Evolutionary conservation across 2,888 invertebrate genomes (phyloP).

Genomic region (Abrostola tripartita): DNA sequence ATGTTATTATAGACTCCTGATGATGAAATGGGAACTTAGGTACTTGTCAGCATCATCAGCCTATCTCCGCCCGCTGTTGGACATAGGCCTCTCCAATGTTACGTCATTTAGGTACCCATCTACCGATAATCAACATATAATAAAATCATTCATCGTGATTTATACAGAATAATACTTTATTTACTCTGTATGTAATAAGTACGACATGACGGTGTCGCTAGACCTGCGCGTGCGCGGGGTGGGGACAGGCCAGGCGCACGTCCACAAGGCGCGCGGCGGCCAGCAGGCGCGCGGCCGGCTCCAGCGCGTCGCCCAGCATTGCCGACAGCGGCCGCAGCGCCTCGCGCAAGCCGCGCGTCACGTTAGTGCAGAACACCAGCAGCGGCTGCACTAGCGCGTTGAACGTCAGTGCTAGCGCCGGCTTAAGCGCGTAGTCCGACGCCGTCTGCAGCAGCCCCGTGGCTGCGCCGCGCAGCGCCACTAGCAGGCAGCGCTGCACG

Average conservation of each 20-base stretch:
- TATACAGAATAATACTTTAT: no score
- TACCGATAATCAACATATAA: no score
- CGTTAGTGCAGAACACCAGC: slow-evolving; percentile 90
- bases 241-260: slow-evolving; percentile 56
- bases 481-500: slow-evolving; percentile 47
- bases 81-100: no score
- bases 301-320: slow-evolving; percentile 64
- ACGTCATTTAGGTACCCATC: no score
- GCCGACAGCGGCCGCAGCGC: slow-evolving; percentile 77
- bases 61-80: no score
- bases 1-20: no score
- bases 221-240: slow-evolving; percentile 6
- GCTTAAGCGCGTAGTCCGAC: slow-evolving; percentile 91
- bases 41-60: no score
- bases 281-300: slow-evolving; percentile 63
- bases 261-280: slow-evolving; percentile 63
- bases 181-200: neutral
- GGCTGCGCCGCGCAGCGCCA: slow-evolving; percentile 58
- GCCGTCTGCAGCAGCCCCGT: slow-evolving; percentile 61
- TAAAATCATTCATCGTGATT: no score
- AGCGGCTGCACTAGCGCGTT: slow-evolving; percentile 91
- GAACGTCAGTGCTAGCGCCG: slow-evolving; percentile 90
- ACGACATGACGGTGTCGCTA: slow-evolving; percentile 12
- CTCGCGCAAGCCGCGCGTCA: slow-evolving; percentile 89
- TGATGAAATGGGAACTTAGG: no score